phyloP scores from a whole-genome alignment of 1,140 invertebrate species.

The Camponotus pennsylvanicus region DNA sequence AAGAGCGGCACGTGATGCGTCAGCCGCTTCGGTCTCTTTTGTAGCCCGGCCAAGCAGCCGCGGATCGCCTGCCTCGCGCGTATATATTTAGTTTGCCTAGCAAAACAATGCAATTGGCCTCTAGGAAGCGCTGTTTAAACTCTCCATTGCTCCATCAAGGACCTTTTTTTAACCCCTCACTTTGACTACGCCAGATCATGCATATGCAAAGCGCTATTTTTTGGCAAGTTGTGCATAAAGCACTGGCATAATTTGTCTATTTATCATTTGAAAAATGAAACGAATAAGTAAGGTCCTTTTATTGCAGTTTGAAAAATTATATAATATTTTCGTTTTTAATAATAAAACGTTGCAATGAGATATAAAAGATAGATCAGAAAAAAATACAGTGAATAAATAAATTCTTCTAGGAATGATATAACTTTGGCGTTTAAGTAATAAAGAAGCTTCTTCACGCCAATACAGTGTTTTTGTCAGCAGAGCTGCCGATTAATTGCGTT shows the following conservation, averaged over 20 bases:
- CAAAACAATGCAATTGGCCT: slow-evolving; percentile 83
- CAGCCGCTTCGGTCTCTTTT: slow-evolving; percentile 71
- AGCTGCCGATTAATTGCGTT: slow-evolving; percentile 26
- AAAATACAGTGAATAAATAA: background rate
- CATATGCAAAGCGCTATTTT: background rate
- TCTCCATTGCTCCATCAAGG: slow-evolving; percentile 56
- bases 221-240: background rate
- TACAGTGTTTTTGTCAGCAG: background rate
- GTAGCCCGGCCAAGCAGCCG: slow-evolving; percentile 79
- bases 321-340: background rate
- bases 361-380: background rate
- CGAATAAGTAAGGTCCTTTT: background rate
- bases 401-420: background rate
- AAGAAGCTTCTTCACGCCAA: background rate
- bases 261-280: background rate
- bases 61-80: slow-evolving; percentile 76
- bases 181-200: slow-evolving; percentile 2
- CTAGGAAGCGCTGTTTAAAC: slow-evolving; percentile 74
- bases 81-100: slow-evolving; percentile 82
- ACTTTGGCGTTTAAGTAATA: background rate
- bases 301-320: no score
- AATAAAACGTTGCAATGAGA: background rate
- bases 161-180: slow-evolving; percentile 60
- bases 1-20: slow-evolving; percentile 80
- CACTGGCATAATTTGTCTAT: no score